Evolutionary conservation across 2,888 invertebrate genomes (phyloP), one percentile per base, ranked within the genome.

Genomic region (Cacoxenus indagator): DNA sequence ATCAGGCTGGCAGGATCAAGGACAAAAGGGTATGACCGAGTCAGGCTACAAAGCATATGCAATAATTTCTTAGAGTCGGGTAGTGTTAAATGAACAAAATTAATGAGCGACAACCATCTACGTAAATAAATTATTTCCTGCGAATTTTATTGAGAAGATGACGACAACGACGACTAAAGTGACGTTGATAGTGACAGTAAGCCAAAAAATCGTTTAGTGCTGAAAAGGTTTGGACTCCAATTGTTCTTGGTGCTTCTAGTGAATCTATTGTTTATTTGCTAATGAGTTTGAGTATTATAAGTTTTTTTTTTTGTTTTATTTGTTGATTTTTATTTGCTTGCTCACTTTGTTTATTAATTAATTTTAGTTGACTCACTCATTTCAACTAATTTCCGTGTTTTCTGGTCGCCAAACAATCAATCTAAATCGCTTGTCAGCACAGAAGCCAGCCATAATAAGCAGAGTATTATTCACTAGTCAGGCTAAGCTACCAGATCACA

Each of bases 381-480:
- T 37, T 57, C 43, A 43, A 62, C 22, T 11, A 43, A 45, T 62
- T 62, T 43, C 45, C 61, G 45, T 62, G 61, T 62, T 45, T 22
- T 61, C 24, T 27, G n/a, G 29, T 19, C 14, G 27, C 51, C 51
- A 51, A 22, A 71, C 76, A 76, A 81, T 82, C 81, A 81, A 81
- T 81, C 82, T 78, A 77, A 78, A 79, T 76, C 79, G 81, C 81
- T 69, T 81, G 79, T 78, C 79, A 82, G 71, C 77, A 26, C 54
- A 61, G 61, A 59, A 43, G 57, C 43, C 57, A 24, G 8, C 37
- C 67, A 70, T 69, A 55, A 76, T 61, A 67, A 69, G 62, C 62
- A 59, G 57, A 62, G 69, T 74, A 68, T 65, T 70, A 67, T 71
- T 73, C 70, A 72, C 70, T 72, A 37, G 37, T 37, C 37, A 11